Base-by-base conservation (phyloP, 2,113 vertebrate species). In the Heloderma charlesbogerti region DNA sequence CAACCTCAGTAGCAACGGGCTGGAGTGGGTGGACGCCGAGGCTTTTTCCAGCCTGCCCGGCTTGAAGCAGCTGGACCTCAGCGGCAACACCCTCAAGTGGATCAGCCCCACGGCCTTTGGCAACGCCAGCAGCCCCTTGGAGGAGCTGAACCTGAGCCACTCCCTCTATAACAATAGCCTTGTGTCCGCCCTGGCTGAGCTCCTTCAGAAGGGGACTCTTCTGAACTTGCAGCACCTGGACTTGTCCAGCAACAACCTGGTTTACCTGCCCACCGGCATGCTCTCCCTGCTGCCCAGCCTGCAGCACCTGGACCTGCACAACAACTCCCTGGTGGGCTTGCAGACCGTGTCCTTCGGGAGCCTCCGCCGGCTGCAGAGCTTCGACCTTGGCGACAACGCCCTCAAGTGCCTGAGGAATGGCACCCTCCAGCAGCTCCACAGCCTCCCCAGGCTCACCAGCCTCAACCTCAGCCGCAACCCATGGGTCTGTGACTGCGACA, bases 401-500 rank as follows among this genome's bases (percentile, higher is more conserved):
- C 94, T 99, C 92, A 96, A 97, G 15, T 57, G 95, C 54, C 96
- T 99, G 63, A 75, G 96, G 83, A 96, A 98, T 0, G 8, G 86
- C 92, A 97, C 97, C 2, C 87, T 98, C 88, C 79, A 87, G 0
- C 98, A 98, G 91, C 91, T 98, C 93, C 96, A 90, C 57, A 72
- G 94, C 72, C 96, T 98, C 82, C 94, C 97, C 0, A 91, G 54
- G 0, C 97, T 99, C 60, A 82, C 60, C 48, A 93, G 0, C 43
- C 78, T 99, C 71, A 90, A 86, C 48, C 96, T 99, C 88, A 93
- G 96, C 48, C 97, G 77, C 90, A 99, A 99, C 90, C 91, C 98
- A 29, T 99, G 99, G 98, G 96, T 96, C 86, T 99, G 99, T 7
- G 97, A 99, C 96, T 99, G 99, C 60, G 88, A 95, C 81, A 94